phyloP scores from a whole-genome alignment of 2,888 invertebrate species.

The Ecliptopera silaceata region DNA sequence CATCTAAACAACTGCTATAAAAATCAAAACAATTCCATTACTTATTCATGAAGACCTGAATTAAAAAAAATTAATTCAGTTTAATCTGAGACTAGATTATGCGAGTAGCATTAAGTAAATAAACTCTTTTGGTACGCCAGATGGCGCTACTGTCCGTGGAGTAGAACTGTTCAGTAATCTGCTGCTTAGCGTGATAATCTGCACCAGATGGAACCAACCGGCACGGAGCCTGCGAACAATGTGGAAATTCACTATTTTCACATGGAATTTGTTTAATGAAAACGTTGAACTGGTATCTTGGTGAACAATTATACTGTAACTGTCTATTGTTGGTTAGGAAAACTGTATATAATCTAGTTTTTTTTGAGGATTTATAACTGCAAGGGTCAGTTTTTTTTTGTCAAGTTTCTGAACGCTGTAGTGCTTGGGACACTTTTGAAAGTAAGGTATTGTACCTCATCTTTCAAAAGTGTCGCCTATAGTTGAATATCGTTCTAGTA shows the following conservation, averaged over 20 bases:
- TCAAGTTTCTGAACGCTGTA: too few species aligned
- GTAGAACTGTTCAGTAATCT: conserved; percentile 3
- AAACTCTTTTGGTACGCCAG: conserved; percentile 2
- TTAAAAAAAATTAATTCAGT: conserved; percentile 7
- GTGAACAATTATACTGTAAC: too few species aligned
- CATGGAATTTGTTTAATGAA: conserved; percentile 9
- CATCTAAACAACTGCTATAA: too few species aligned
- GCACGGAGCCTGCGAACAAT: conserved; percentile 12
- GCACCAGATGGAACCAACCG: conserved; percentile 20
- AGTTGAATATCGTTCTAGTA: too few species aligned
- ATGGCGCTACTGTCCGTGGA: conserved; percentile 3
- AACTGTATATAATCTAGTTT: too few species aligned
- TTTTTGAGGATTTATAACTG: too few species aligned
- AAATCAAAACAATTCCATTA: background rate
- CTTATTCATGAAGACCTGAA: background rate
- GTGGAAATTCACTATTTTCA: conserved; percentile 20
- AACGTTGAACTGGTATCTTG: background rate
- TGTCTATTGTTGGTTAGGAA: too few species aligned
- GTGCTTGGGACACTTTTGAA: too few species aligned
- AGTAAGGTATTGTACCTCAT: too few species aligned
- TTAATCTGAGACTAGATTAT: background rate
- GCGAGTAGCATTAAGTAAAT: conserved; percentile 3
- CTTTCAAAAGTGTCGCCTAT: too few species aligned
- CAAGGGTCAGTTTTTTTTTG: too few species aligned
- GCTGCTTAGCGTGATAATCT: conserved; percentile 25